A percentile compares a stretch with the other conserved stretches of the same genome.
Conservation (phyloP, 2,113 vertebrate genomes). For the Ptilonorhynchus violaceus region DNA sequence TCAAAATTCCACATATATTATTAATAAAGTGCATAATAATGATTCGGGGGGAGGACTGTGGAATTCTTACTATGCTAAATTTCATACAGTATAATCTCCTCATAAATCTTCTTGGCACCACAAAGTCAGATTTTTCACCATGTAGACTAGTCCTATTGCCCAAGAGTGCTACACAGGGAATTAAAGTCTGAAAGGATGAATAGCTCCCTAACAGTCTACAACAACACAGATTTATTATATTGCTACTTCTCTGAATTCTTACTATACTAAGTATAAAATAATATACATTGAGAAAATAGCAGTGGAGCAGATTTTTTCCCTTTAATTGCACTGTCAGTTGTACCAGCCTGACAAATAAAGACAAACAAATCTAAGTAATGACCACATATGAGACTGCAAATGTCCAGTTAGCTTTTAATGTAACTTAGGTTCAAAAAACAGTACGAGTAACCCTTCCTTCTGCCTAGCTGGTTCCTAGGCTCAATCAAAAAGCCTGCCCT, state of each 20-base stretch:
- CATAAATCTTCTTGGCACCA: not conserved
- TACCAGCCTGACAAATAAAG: not conserved
- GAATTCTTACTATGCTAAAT: constrained; percentile 17
- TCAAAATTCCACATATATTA: not conserved
- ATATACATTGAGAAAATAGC: not conserved
- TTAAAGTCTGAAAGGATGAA: not conserved
- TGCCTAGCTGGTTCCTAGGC: not conserved
- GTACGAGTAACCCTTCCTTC: not conserved
- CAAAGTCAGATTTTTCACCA: not conserved
- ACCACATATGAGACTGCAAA: not conserved
- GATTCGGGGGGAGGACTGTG: not conserved
- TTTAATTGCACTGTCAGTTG: not conserved
- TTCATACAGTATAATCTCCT: not conserved
- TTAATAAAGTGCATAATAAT: not conserved
- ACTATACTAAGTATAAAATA: not conserved
- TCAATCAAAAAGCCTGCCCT: fast-evolving
- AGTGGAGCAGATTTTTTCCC: not conserved
- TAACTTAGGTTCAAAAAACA: not conserved
- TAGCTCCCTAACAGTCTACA: not conserved
- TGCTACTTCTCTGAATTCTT: not conserved
- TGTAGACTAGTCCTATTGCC: not conserved
- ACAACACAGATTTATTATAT: not conserved
- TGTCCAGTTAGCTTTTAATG: not conserved
- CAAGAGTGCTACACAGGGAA: not conserved
- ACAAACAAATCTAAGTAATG: not conserved